Conservation (phyloP, 1,140 invertebrate genomes). For the Lucilia cuprina region DNA sequence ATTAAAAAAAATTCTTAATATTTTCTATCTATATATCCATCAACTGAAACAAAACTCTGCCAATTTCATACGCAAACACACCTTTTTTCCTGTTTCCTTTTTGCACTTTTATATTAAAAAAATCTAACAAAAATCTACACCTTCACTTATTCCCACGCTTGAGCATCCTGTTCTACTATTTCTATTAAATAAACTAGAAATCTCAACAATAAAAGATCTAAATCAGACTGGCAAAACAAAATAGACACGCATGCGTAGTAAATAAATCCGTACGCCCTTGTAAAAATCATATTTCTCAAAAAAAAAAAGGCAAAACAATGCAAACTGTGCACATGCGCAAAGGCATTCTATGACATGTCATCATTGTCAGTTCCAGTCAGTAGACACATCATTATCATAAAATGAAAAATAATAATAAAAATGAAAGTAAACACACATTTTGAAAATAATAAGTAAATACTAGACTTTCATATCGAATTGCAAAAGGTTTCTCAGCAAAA, state of each 20-base stretch:
- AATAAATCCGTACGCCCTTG: conserved; percentile 18
- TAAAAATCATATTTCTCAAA: background rate
- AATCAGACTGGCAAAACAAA: background rate
- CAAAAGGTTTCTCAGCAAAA: background rate
- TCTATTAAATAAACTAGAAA: background rate
- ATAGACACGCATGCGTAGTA: background rate
- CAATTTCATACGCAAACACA: background rate
- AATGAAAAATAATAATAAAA: background rate
- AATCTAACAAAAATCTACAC: background rate
- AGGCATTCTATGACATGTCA: background rate
- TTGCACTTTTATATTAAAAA: background rate
- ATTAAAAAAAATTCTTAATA: no score
- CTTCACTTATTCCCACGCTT: conserved; percentile 31
- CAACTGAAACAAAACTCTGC: background rate
- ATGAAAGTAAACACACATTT: background rate
- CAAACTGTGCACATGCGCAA: background rate
- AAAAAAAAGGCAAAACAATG: background rate
- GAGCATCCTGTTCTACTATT: background rate
- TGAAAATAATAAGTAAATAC: background rate
- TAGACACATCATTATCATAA: background rate
- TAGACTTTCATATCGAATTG: conserved; percentile 13
- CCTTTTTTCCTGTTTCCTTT: background rate
- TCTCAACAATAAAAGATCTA: background rate
- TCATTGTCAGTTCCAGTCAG: background rate
- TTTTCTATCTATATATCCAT: background rate